Percentiles rank a stretch among this genome's conserved stretches.
These are phyloP conservation scores for Netelia melanura DNA, from an alignment of 2,888 invertebrate genomes.

Conservation along the genomic window DNA sequence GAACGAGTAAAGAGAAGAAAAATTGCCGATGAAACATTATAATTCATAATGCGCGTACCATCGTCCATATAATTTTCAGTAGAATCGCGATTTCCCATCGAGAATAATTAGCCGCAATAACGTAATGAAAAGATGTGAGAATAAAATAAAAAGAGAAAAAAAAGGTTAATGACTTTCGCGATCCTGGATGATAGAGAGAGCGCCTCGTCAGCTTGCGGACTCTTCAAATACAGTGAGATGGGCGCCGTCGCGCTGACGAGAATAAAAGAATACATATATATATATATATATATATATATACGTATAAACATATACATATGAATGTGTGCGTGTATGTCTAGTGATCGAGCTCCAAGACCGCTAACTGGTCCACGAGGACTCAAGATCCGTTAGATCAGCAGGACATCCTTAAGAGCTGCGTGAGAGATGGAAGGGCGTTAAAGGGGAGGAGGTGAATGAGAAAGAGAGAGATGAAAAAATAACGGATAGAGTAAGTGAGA, in stretches of 20 bases:
- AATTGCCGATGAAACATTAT: conserved; percentile 12
- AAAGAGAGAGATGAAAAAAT: conserved; percentile 46
- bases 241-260: conserved; percentile 8
- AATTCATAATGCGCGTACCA: not conserved
- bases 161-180: conserved; percentile 20
- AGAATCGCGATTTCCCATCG: conserved; percentile 8
- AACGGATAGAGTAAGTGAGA: conserved; percentile 48
- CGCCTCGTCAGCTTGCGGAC: not conserved
- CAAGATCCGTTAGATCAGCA: conserved; percentile 72
- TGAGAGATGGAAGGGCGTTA: conserved; percentile 43
- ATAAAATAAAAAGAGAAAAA: conserved; percentile 21
- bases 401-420: conserved; percentile 72
- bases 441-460: conserved; percentile 32
- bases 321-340: not conserved
- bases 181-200: conserved; percentile 12
- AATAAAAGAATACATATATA: conserved; percentile 34
- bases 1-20: not conserved
- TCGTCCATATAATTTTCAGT: conserved; percentile 17
- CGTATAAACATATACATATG: not conserved
- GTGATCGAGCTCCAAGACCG: conserved; percentile 56
- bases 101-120: conserved; percentile 17
- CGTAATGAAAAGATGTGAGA: not conserved
- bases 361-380: conserved; percentile 72
- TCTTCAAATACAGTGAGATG: not conserved
- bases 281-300: not conserved